Evolutionary conservation across 1,140 invertebrate species (phyloP), one percentile per base, ranked within the genome.

Genomic region (Plodia interpunctella): DNA sequence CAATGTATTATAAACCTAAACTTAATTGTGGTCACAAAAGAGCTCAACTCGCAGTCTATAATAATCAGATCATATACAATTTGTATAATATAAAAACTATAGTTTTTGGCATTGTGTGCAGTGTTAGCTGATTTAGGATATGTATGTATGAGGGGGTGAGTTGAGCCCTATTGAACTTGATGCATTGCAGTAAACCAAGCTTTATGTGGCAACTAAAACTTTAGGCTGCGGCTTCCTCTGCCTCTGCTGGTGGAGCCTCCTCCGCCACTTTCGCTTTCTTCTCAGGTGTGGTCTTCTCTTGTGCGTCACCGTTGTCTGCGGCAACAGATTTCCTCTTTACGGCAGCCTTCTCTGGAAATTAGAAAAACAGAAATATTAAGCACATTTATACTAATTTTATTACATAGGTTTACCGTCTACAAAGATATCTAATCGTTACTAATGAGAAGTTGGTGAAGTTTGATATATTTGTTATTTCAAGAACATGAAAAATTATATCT

Each of bases 181-280:
- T 87, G 87, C 87, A 87, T 86, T 89, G 84, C 87, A 84, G 83
- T 85, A 81, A 83, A 87, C 84, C 83, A 83, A 87, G 78, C 76
- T 60, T 55, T 49, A 55, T 65, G 56, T 63, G 65, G 30, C 65
- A 49, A 13, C 44, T 38, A 35, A 50, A 56, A 44, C 51, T 70
- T 93, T 94, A 94, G 89, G 93, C 93, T 65, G 90, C 91, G 58
- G 92, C 91, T 80, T 94, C 92, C 60, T 93, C 91, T 19, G 92
- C 92, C 60, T 92, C 93, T 30, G 91, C 90, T 15, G 91, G 89
- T 10, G 90, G 90, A 50, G 75, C 81, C 63, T 93, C 92, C 18
- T 94, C 93, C 1, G 92, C 92, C 21, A 94, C 83, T 88, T 94
- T 95, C 57, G 93, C 91, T 68, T 95, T 95, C 83, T 95, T 95